phyloP scores from a whole-genome alignment of 2,113 vertebrate genomes.

The Etheostoma spectabile region DNA sequence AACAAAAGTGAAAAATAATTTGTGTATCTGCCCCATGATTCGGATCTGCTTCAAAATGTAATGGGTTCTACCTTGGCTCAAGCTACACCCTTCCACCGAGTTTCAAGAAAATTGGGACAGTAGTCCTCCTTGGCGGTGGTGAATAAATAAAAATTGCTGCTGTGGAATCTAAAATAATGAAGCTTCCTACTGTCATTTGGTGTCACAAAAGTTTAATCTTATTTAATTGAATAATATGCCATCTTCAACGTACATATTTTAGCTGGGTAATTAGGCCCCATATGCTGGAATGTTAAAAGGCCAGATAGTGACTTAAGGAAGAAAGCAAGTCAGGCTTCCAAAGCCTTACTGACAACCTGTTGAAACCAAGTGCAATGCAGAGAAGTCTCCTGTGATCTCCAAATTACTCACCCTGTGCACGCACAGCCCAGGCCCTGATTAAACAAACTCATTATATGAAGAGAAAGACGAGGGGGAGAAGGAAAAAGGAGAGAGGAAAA shows the following conservation, averaged over 20 bases:
- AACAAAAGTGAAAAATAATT: too few species aligned
- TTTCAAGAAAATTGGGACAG: too few species aligned
- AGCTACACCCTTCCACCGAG: too few species aligned
- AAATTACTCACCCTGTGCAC: conserved; percentile 74
- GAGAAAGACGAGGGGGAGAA: conserved; percentile 57
- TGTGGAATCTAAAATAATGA: conserved; percentile 25
- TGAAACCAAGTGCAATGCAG: conserved; percentile 76
- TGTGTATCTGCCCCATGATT: too few species aligned
- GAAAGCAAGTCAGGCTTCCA: conserved; percentile 44
- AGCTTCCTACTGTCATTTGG: neutral
- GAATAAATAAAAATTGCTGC: too few species aligned
- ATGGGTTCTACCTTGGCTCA: too few species aligned
- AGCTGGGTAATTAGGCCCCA: conserved; percentile 59
- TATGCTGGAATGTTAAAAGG: conserved; percentile 50
- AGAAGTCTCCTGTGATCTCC: conserved; percentile 74
- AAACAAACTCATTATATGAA: conserved; percentile 69
- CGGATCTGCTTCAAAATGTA: too few species aligned
- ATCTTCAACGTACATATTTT: conserved; percentile 51
- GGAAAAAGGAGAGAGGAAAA: conserved; percentile 33
- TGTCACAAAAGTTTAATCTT: conserved; percentile 44
- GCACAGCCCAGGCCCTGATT: conserved; percentile 65
- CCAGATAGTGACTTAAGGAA: conserved; percentile 43
- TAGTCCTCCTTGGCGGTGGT: too few species aligned
- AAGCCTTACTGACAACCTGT: conserved; percentile 74
- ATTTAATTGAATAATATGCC: conserved; percentile 36